Conservation (phyloP, 2,113 vertebrate species). For the Saguinus midas region DNA sequence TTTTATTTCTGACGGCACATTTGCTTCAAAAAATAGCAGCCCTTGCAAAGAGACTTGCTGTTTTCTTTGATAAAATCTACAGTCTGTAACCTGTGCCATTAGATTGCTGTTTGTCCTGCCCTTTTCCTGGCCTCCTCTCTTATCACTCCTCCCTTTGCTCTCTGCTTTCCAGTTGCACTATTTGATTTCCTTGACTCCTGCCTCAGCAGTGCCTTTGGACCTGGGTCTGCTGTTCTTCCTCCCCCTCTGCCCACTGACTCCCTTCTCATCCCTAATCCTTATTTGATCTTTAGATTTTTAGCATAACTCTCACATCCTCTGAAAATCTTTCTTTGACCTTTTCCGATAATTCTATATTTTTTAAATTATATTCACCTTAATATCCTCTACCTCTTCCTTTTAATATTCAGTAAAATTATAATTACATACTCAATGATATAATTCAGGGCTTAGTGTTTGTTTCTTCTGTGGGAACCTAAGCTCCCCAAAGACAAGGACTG, state of each 20-base stretch:
- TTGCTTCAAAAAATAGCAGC: background rate
- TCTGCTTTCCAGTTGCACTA: background rate
- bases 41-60: background rate
- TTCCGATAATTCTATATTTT: background rate
- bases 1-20: background rate
- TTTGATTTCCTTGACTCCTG: background rate
- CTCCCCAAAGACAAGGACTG: background rate
- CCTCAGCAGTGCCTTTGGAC: too few species aligned
- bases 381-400: background rate
- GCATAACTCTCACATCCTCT: background rate
- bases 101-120: background rate
- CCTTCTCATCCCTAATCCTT: background rate
- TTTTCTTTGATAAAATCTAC: background rate
- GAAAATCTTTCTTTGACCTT: background rate
- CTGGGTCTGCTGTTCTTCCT: background rate
- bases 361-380: background rate
- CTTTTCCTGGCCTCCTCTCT: background rate
- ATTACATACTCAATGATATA: background rate
- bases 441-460: background rate
- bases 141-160: too few species aligned
- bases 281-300: background rate
- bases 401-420: background rate
- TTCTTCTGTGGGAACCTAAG: background rate
- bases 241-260: background rate
- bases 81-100: background rate